Evolutionary conservation across 2,888 invertebrate species (phyloP).

Genomic region (Drosophila subsilvestris): DNA sequence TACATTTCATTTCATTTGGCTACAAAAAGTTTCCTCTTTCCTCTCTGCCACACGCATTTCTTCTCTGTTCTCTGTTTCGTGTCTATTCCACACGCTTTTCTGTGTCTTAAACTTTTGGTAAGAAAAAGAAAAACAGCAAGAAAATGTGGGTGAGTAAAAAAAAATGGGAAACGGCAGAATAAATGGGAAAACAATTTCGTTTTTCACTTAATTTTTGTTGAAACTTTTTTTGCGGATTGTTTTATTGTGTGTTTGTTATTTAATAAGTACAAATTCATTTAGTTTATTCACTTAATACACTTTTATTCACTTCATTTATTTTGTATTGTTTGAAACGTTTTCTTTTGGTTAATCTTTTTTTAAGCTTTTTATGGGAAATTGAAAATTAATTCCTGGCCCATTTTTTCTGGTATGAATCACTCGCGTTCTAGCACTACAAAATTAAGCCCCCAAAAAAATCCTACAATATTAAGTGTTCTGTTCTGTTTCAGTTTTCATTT

Average conservation of each 20-base stretch:
- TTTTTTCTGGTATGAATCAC: background rate
- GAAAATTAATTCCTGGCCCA: background rate
- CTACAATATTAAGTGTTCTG: conserved; percentile 1
- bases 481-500: conserved; percentile 10
- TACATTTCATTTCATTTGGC: conserved; percentile 40
- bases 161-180: conserved; percentile 20
- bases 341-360: background rate
- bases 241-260: conserved; percentile 28
- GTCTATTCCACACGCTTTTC: conserved; percentile 27
- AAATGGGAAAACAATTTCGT: conserved; percentile 45
- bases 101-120: conserved; percentile 14
- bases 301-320: conserved; percentile 18
- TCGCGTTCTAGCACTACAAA: background rate
- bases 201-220: conserved; percentile 23
- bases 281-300: conserved; percentile 16
- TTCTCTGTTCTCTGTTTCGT: no score
- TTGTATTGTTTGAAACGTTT: background rate
- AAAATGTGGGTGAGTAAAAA: conserved; percentile 38
- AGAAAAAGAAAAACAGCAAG: conserved; percentile 31
- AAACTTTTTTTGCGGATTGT: conserved; percentile 15
- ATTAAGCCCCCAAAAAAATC: background rate
- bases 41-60: background rate
- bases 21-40: conserved; percentile 49
- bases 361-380: background rate
- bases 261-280: conserved; percentile 55